A percentile compares a stretch with the other conserved stretches of the same genome.
phyloP scores from a whole-genome alignment of 37 sponge, comb jelly and placozoan genomes.

The Mnemiopsis leidyi region DNA sequence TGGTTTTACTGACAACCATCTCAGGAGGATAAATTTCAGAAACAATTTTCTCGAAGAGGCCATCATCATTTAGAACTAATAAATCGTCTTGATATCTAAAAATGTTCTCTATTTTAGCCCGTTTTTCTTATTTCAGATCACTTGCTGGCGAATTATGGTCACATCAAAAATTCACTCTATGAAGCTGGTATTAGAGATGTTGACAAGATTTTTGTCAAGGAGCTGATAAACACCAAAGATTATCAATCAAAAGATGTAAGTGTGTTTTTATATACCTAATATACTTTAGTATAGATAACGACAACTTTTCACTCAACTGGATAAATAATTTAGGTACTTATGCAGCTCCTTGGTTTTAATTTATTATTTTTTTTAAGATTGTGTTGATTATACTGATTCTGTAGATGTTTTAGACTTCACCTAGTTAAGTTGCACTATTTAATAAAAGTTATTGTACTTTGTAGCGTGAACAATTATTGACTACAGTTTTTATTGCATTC shows the following conservation, averaged over 20 bases:
- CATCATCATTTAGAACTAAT: not conserved
- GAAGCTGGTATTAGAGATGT: slow-evolving; percentile 70
- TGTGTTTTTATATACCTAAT: too few relatives aligned
- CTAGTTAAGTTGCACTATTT: too few relatives aligned
- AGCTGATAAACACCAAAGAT: slow-evolving; percentile 63
- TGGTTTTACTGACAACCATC: not conserved
- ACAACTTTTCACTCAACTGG: too few relatives aligned
- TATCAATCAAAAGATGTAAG: slow-evolving; percentile 6
- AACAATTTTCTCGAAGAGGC: not conserved
- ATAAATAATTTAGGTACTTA: too few relatives aligned
- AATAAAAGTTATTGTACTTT: too few relatives aligned
- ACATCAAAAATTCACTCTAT: not conserved
- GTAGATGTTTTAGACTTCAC: too few relatives aligned
- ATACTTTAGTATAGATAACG: too few relatives aligned
- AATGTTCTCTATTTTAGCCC: not conserved
- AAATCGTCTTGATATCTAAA: not conserved
- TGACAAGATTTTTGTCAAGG: slow-evolving; percentile 86
- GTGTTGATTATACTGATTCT: too few relatives aligned
- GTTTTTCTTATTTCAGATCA: slow-evolving; percentile 22
- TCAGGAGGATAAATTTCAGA: not conserved
- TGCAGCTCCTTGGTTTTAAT: too few relatives aligned
- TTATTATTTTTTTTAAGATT: too few relatives aligned
- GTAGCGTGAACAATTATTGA: too few relatives aligned
- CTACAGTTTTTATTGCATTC: too few relatives aligned
- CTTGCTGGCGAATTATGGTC: not conserved